phyloP scores from a whole-genome alignment of 2,797 vertebrate species.

The Alcedo atthis region DNA sequence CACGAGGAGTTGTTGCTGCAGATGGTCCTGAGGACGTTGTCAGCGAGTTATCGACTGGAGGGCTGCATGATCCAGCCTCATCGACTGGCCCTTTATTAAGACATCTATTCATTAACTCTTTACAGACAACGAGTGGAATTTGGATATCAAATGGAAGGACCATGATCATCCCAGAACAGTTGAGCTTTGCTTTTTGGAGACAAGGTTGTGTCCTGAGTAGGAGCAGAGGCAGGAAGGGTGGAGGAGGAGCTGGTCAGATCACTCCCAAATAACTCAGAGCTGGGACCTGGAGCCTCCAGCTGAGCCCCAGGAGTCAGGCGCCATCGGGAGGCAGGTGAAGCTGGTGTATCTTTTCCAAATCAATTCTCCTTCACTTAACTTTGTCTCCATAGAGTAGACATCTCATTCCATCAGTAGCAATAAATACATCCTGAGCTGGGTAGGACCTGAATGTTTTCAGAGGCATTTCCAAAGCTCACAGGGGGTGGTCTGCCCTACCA shows the following conservation, averaged over 20 bases:
- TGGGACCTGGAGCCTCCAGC: neutral
- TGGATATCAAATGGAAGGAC: accelerated
- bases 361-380: conserved; percentile 5
- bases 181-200: neutral
- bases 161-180: accelerated
- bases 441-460: neutral
- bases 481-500: neutral
- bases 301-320: neutral
- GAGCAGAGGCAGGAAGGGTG: neutral
- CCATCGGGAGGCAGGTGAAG: neutral
- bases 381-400: neutral
- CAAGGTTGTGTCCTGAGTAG: neutral
- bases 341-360: neutral
- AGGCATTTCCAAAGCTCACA: neutral
- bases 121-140: accelerated
- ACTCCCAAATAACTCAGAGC: neutral
- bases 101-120: neutral
- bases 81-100: neutral
- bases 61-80: neutral
- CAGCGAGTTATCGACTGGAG: neutral
- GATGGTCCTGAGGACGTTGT: neutral
- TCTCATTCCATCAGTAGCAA: accelerated
- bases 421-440: neutral
- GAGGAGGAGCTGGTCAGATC: neutral
- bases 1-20: neutral